These are phyloP conservation scores for Aurelia aurita complex sp. Pacific DNA, from an alignment of 30 jellyfish, hydroid and myxozoan genomes.

Conservation along the genomic window DNA sequence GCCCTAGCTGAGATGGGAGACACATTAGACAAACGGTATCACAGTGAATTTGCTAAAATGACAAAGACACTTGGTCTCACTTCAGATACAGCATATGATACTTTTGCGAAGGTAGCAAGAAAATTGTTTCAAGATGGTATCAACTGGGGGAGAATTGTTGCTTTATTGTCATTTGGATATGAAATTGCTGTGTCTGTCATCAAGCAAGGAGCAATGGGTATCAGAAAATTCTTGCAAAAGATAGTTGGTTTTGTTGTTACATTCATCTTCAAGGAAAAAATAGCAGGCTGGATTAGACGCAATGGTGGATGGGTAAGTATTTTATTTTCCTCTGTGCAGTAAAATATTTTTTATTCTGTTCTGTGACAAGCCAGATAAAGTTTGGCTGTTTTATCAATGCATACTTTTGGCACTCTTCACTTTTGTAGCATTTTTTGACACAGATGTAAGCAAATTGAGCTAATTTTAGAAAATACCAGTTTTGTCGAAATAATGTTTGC, in stretches of 20 bases:
- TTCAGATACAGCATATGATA: constrained; percentile 75
- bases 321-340: neutral
- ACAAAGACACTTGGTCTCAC: constrained; percentile 56
- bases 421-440: no score
- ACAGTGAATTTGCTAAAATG: constrained; percentile 60
- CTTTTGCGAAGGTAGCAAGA: constrained; percentile 85
- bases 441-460: no score
- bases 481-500: no score
- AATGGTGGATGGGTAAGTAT: constrained; percentile 97
- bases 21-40: constrained; percentile 54
- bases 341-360: no score
- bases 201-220: constrained; percentile 53
- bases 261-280: constrained; percentile 72
- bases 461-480: no score
- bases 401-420: no score
- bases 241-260: constrained; percentile 74
- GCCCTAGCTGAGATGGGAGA: constrained; percentile 77
- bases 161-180: constrained; percentile 86
- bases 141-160: constrained; percentile 95
- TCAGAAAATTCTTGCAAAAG: constrained; percentile 61
- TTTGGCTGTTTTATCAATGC: no score
- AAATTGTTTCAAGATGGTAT: constrained; percentile 78
- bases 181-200: constrained; percentile 89
- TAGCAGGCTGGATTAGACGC: constrained; percentile 80
- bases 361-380: no score